Percentiles rank a stretch among this genome's conserved stretches.
Evolutionary conservation across 1,140 invertebrate species (phyloP).

Genomic region (Scaptomyza pallida): DNA sequence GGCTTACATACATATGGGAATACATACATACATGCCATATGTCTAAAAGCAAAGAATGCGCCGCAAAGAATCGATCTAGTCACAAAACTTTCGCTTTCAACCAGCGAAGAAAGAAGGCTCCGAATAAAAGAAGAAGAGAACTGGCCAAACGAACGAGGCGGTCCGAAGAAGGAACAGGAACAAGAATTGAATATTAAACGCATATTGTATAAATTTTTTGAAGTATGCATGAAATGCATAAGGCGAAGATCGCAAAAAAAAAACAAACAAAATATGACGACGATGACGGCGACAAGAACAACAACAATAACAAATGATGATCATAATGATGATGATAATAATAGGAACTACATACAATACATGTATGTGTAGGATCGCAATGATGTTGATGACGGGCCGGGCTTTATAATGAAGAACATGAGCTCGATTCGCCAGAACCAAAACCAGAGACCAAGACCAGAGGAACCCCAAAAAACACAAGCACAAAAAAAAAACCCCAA

Average conservation of each 20-base stretch:
- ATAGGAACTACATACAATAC: background rate
- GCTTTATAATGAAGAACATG: slow-evolving; percentile 80
- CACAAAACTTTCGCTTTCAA: slow-evolving; percentile 32
- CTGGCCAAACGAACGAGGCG: background rate
- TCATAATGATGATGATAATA: slow-evolving; percentile 25
- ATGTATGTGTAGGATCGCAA: slow-evolving; percentile 15
- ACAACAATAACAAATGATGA: slow-evolving; percentile 28
- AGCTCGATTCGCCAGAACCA: slow-evolving; percentile 63
- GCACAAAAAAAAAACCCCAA: slow-evolving; percentile 12
- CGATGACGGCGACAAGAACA: slow-evolving; percentile 43
- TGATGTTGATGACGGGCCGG: slow-evolving; percentile 60
- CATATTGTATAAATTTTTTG: slow-evolving; percentile 66
- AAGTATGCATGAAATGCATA: slow-evolving; percentile 73
- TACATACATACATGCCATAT: background rate
- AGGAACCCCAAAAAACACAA: slow-evolving; percentile 57
- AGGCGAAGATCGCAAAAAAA: slow-evolving; percentile 61
- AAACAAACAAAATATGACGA: slow-evolving; percentile 60
- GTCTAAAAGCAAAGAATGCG: background rate
- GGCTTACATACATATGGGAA: too few species aligned
- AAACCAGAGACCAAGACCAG: slow-evolving; percentile 32
- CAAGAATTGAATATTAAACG: slow-evolving; percentile 79
- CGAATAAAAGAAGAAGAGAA: too few species aligned
- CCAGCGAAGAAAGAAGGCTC: background rate
- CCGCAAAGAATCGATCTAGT: background rate
- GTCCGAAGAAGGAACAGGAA: slow-evolving; percentile 26